Conservation (phyloP, 2,113 vertebrate genomes). For the Rhizomys pruinosus region DNA sequence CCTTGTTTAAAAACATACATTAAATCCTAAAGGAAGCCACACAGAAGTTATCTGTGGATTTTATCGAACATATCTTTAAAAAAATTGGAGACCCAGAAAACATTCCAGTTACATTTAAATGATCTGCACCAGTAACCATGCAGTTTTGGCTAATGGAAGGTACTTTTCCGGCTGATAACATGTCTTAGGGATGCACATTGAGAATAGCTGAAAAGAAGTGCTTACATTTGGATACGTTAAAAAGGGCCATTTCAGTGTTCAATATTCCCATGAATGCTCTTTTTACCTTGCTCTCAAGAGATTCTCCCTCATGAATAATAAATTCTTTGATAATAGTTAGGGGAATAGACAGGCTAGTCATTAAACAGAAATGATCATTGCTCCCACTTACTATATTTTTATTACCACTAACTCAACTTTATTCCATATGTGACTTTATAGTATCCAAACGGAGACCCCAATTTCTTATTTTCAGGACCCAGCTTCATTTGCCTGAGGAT, state of each 20-base stretch:
- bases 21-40: slow-evolving; percentile 17
- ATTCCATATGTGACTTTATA: slow-evolving; percentile 47
- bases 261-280: slow-evolving; percentile 56
- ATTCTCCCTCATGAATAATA: slow-evolving; percentile 63
- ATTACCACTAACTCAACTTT: slow-evolving; percentile 22
- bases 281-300: slow-evolving; percentile 67
- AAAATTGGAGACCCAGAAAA: slow-evolving; percentile 36
- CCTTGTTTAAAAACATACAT: slow-evolving; percentile 31
- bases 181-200: slow-evolving; percentile 36
- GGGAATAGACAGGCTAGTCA: slow-evolving; percentile 52
- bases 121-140: neutral
- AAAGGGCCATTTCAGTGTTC: slow-evolving; percentile 52
- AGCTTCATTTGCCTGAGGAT: neutral
- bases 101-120: slow-evolving; percentile 27
- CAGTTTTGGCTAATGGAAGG: neutral
- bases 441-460: neutral
- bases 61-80: slow-evolving; percentile 33
- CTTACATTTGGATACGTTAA: slow-evolving; percentile 67
- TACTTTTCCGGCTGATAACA: slow-evolving; percentile 59
- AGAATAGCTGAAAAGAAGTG: slow-evolving; percentile 64
- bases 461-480: slow-evolving; percentile 20
- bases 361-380: slow-evolving; percentile 65
- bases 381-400: slow-evolving; percentile 44
- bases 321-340: slow-evolving; percentile 64
- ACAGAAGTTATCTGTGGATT: slow-evolving; percentile 32